phyloP scores from a whole-genome alignment of 1,140 invertebrate genomes.

The Cydia splendana region DNA sequence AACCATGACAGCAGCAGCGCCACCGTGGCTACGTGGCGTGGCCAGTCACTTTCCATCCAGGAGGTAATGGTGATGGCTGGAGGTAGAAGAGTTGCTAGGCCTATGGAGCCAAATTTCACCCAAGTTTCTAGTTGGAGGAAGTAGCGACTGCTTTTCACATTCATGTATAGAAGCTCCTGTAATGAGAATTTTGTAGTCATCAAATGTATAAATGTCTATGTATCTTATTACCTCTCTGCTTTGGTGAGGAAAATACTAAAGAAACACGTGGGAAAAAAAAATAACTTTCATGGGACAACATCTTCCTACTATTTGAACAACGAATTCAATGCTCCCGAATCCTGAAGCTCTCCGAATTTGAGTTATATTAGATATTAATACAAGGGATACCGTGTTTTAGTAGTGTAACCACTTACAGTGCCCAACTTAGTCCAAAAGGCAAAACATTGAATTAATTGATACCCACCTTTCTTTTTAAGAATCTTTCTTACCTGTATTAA shows the following conservation, averaged over 20 bases:
- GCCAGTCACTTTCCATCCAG: slow-evolving; percentile 62
- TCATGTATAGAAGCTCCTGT: slow-evolving; percentile 77
- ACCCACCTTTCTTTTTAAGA: neutral
- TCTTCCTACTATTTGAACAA: too few relatives aligned
- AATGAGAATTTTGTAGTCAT: slow-evolving; percentile 53
- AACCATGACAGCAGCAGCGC: slow-evolving; percentile 79
- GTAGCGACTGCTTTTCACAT: slow-evolving; percentile 68
- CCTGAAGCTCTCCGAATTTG: too few relatives aligned
- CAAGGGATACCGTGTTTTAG: too few relatives aligned
- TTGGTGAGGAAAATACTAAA: too few relatives aligned
- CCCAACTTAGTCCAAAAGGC: too few relatives aligned
- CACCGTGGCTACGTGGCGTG: slow-evolving; percentile 76
- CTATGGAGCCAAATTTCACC: slow-evolving; percentile 71
- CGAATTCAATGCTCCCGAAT: too few relatives aligned
- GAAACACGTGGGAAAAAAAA: too few relatives aligned
- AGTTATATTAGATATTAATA: too few relatives aligned
- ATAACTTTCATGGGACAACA: too few relatives aligned
- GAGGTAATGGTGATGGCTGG: slow-evolving; percentile 47
- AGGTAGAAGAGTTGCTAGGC: slow-evolving; percentile 56
- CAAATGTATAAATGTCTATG: neutral
- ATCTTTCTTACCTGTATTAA: slow-evolving; percentile 61
- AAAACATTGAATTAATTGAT: too few relatives aligned
- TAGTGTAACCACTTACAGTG: too few relatives aligned
- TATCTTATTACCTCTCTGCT: too few relatives aligned
- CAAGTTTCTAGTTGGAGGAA: slow-evolving; percentile 75